phyloP scores from a whole-genome alignment of 2,797 vertebrate genomes.

The Zenarchopterus dispar region DNA sequence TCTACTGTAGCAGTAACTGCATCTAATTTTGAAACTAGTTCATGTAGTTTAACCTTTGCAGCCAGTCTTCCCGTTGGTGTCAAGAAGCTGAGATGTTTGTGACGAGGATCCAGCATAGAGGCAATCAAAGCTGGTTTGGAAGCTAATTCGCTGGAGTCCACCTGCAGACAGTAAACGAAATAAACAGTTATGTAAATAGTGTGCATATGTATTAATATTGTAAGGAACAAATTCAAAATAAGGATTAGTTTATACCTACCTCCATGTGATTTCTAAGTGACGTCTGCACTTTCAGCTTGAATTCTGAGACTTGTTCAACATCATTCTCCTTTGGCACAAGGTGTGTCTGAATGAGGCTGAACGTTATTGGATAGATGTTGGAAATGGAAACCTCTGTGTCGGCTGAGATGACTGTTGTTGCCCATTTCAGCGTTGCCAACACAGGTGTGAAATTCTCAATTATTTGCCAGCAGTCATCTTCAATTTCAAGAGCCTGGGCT shows the following conservation, averaged over 20 bases:
- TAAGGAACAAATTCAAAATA: no score
- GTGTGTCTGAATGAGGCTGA: conserved; percentile 74
- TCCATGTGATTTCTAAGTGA: conserved; percentile 68
- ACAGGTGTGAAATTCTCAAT: conserved; percentile 71
- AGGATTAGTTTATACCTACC: conserved; percentile 39
- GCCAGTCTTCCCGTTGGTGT: conserved; percentile 62
- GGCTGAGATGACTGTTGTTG: conserved; percentile 68
- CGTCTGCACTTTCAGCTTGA: conserved; percentile 69
- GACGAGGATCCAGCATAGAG: conserved; percentile 74
- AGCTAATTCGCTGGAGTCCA: conserved; percentile 58
- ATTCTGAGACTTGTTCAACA: conserved; percentile 63
- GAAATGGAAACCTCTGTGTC: conserved; percentile 72
- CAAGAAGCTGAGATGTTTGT: conserved; percentile 75
- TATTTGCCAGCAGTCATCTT: conserved; percentile 73
- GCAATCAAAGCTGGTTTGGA: conserved; percentile 72
- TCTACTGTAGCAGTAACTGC: conserved; percentile 14
- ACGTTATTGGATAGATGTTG: conserved; percentile 76
- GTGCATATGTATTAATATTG: no score
- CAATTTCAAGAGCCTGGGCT: conserved; percentile 65
- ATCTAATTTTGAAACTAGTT: conserved; percentile 66
- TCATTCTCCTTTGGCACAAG: conserved; percentile 66
- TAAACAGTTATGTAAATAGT: background rate
- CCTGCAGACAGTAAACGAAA: conserved; percentile 39
- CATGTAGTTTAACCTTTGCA: conserved; percentile 71
- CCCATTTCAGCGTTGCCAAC: conserved; percentile 73